A percentile compares a stretch with the other conserved stretches of the same genome.
These are phyloP conservation scores for Cyrtonyx montezumae DNA, from an alignment of 2,113 vertebrate species.

Conservation along the genomic window DNA sequence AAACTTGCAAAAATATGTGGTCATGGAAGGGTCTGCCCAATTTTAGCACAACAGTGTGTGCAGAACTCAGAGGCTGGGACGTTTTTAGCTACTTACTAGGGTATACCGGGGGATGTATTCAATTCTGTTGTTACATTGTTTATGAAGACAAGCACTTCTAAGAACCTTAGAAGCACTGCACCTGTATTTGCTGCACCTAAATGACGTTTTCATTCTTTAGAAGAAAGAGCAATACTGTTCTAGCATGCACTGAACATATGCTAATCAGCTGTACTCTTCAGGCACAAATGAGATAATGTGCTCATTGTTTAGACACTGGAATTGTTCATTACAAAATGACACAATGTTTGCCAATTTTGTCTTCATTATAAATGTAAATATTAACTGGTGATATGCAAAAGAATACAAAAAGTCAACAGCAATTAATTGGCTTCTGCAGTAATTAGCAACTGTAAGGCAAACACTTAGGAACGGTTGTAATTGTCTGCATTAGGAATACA, in stretches of 20 bases:
- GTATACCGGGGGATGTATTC: neutral
- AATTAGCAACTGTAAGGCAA: slow-evolving; percentile 92
- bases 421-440: slow-evolving; percentile 92
- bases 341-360: slow-evolving; percentile 93
- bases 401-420: slow-evolving; percentile 92
- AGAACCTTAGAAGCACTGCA: slow-evolving; percentile 69
- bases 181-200: slow-evolving; percentile 74
- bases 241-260: slow-evolving; percentile 82
- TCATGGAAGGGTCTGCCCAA: neutral
- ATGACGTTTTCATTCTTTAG: slow-evolving; percentile 76
- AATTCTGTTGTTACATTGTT: slow-evolving; percentile 32
- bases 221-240: slow-evolving; percentile 80
- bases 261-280: slow-evolving; percentile 87
- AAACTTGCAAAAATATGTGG: neutral
- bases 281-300: slow-evolving; percentile 87
- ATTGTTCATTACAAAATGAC: slow-evolving; percentile 93
- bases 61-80: neutral
- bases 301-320: slow-evolving; percentile 90
- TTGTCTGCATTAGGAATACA: slow-evolving; percentile 90
- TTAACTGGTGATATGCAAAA: slow-evolving; percentile 90
- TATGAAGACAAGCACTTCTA: slow-evolving; percentile 65
- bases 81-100: neutral
- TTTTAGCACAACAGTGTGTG: neutral
- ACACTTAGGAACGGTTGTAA: slow-evolving; percentile 88
- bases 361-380: slow-evolving; percentile 94